Conservation (phyloP, 2,888 invertebrate species). For the Slavum lentiscoides region DNA sequence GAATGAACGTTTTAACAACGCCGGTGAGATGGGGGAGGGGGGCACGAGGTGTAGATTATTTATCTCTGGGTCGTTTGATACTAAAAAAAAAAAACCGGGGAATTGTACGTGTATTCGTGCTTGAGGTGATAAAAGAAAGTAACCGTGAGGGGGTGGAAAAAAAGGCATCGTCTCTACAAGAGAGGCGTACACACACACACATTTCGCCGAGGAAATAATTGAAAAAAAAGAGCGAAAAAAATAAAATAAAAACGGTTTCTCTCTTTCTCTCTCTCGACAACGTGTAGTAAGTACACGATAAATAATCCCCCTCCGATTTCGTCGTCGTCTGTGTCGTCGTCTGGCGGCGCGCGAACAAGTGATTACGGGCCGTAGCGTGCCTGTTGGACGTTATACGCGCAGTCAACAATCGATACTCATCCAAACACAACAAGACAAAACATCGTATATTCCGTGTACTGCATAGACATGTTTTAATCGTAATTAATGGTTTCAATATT, state of each 20-base stretch:
- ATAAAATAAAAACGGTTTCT: conserved; percentile 27
- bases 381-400: conserved; percentile 49
- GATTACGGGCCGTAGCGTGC: conserved; percentile 47
- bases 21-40: background rate
- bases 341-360: conserved; percentile 45
- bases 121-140: conserved; percentile 47
- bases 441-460: too few relatives aligned
- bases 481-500: too few relatives aligned
- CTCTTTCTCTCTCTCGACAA: too few relatives aligned
- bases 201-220: conserved; percentile 44
- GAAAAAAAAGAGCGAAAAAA: conserved; percentile 38
- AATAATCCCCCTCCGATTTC: conserved; percentile 30
- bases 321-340: background rate
- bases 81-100: background rate
- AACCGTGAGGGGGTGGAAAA: background rate
- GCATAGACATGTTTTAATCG: too few relatives aligned
- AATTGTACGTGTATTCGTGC: conserved; percentile 33
- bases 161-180: conserved; percentile 35
- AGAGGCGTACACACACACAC: conserved; percentile 36
- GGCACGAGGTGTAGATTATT: conserved; percentile 33
- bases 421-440: conserved; percentile 32
- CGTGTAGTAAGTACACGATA: conserved; percentile 23
- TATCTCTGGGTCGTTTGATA: conserved; percentile 43
- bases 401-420: conserved; percentile 43
- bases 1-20: conserved; percentile 32